A percentile compares a stretch with the other conserved stretches of the same genome.
These are phyloP conservation scores for Zophobas morio DNA, from an alignment of 1,140 invertebrate genomes.

Conservation along the genomic window DNA sequence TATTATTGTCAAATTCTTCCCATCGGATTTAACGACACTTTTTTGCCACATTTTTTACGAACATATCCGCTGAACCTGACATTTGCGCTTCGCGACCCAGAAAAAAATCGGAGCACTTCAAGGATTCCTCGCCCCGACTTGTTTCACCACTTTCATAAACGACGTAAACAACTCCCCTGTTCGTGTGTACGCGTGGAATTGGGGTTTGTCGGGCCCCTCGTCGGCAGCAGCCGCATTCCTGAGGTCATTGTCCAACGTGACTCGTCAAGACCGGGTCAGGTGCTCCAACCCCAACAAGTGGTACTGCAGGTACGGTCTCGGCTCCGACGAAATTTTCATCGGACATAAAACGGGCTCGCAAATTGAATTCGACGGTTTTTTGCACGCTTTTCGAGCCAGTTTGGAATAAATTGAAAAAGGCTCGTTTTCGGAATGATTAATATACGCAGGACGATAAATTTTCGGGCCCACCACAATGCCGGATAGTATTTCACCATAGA, in stretches of 20 bases:
- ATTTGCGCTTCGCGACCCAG: too few species aligned
- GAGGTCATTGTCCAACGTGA: conserved; percentile 58
- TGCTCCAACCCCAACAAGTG: conserved; percentile 47
- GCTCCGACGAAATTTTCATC: conserved; percentile 10
- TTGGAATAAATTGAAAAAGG: not conserved
- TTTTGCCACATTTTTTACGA: too few species aligned
- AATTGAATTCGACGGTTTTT: conserved; percentile 3
- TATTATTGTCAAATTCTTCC: too few species aligned
- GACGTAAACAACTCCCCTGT: too few species aligned
- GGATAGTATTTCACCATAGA: conserved; percentile 3
- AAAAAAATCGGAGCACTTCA: too few species aligned
- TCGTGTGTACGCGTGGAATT: not conserved
- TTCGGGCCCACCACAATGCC: conserved; percentile 3
- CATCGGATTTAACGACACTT: too few species aligned
- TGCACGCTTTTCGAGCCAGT: not conserved
- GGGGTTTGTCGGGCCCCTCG: conserved; percentile 17
- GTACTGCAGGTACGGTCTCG: conserved; percentile 35
- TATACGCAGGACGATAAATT: not conserved
- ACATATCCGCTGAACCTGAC: too few species aligned
- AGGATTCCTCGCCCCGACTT: too few species aligned
- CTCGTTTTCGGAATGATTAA: conserved; percentile 4
- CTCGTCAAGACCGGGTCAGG: conserved; percentile 53
- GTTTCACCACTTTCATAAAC: too few species aligned
- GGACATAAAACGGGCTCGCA: not conserved
- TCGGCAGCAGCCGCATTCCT: conserved; percentile 48